Percentiles rank a stretch among this genome's conserved stretches.
Conservation (phyloP, 1,140 invertebrate species). For the Lycorma delicatula region DNA sequence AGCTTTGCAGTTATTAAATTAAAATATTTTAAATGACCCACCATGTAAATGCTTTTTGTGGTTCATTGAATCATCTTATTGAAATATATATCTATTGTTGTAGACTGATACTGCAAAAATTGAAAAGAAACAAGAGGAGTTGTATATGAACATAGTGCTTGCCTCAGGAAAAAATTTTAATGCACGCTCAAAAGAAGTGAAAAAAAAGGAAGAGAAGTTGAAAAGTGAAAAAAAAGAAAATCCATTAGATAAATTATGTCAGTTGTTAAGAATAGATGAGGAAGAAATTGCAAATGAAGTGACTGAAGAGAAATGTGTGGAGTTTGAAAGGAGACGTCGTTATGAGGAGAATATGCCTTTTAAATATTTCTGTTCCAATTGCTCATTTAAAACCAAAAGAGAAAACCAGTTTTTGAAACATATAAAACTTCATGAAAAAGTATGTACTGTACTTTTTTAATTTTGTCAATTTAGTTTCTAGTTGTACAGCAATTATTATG, state of each 20-base stretch:
- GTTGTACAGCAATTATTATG: no score
- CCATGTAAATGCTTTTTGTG: no score
- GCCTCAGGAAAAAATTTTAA: not conserved
- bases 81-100: no score
- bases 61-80: no score
- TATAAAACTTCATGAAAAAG: constrained; percentile 13
- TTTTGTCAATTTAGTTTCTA: not conserved
- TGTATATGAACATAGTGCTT: not conserved
- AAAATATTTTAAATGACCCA: no score
- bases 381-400: constrained; percentile 14
- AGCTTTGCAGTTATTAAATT: no score
- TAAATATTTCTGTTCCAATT: constrained; percentile 12
- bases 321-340: not conserved
- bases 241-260: constrained; percentile 13
- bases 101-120: no score
- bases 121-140: no score
- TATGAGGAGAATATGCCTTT: constrained; percentile 10
- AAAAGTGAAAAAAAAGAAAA: constrained; percentile 7
- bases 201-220: no score
- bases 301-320: not conserved
- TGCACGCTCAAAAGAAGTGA: no score
- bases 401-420: constrained; percentile 13
- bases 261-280: constrained; percentile 11
- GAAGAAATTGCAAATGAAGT: constrained; percentile 7
- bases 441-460: not conserved